Evolutionary conservation across 1,140 invertebrate species (phyloP), one percentile per base, ranked within the genome.

Genomic region (Venturia canescens): DNA sequence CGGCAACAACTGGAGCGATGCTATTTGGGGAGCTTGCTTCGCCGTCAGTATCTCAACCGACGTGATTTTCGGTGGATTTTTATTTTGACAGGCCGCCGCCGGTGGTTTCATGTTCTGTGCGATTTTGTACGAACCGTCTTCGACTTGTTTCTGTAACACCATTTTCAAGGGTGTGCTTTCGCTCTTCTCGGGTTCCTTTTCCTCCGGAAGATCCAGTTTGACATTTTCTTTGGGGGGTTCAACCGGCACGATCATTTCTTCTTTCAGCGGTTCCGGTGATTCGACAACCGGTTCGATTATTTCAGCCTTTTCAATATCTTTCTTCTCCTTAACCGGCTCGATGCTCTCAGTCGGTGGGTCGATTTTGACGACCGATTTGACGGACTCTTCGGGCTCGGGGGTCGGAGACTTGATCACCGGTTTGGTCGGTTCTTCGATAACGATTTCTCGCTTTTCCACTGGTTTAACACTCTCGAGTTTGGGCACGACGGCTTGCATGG

Each of bases 401-500:
- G 89, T 82, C 1, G 85, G 74, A 5, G 86, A 79, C 15, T 90
- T 88, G 3, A 89, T 84, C 57, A 84, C 82, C 1, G 87, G 88
- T 76, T 91, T 91, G 0, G 85, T 89, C 0, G 86, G 87, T 48
- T 90, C 89, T 11, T 91, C 90, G 5, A 89, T 87, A 13, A 74
- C 74, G 13, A 90, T 85, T 3, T 90, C 87, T 0, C 86, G 81
- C 63, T 90, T 91, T 26, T 87, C 78, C 0, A 87, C 79, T 0
- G 80, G 69, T 77, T 90, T 89, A 0, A 84, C 31, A 7, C 84
- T 72, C 6, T 91, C 90, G 3, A 87, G 86, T 77, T 90, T 90
- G 4, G 85, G 86, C 15, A 84, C 82, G 0, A 91, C 88, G 15
- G 93, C 93, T 83, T 95, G 95, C 93, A 96, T 95, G 0, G 95